A percentile compares a stretch with the other conserved stretches of the same genome.
phyloP scores from a whole-genome alignment of 2,888 invertebrate species.

The Pammene fasciana region DNA sequence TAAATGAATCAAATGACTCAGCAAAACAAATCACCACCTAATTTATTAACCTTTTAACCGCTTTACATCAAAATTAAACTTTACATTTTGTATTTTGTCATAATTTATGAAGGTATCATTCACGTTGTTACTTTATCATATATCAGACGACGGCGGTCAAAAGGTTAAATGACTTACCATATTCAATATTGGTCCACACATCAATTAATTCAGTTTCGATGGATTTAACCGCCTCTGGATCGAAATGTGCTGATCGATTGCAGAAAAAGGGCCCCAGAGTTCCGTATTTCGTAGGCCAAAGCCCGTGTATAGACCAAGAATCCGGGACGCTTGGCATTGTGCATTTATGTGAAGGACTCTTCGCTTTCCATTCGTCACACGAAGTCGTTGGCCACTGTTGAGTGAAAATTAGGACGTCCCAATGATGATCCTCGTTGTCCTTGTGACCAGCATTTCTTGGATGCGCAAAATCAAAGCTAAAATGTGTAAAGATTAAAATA shows the following conservation, averaged over 20 bases:
- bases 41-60: no score
- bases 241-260: conserved; percentile 84
- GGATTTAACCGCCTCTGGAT: conserved; percentile 75
- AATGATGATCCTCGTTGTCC: conserved; percentile 66
- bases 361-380: conserved; percentile 86
- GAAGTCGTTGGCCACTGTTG: conserved; percentile 90
- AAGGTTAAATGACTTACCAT: conserved; percentile 59
- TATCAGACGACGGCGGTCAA: no score
- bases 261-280: conserved; percentile 86
- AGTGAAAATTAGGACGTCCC: conserved; percentile 91
- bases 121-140: no score
- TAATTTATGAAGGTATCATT: no score
- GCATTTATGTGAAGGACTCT: conserved; percentile 80
- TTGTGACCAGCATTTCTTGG: conserved; percentile 36
- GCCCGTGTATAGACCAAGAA: conserved; percentile 88
- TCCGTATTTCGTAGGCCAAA: conserved; percentile 88
- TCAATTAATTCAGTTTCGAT: conserved; percentile 76
- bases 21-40: neutral
- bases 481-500: conserved; percentile 41
- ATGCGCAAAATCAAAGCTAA: conserved; percentile 47
- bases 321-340: conserved; percentile 79
- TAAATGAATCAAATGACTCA: conserved; percentile 3
- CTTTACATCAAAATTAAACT: no score
- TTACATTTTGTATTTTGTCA: no score
- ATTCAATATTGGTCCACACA: conserved; percentile 87